These are phyloP conservation scores for Pogonocherus hispidulus DNA, from an alignment of 2,888 invertebrate genomes.

Conservation along the genomic window DNA sequence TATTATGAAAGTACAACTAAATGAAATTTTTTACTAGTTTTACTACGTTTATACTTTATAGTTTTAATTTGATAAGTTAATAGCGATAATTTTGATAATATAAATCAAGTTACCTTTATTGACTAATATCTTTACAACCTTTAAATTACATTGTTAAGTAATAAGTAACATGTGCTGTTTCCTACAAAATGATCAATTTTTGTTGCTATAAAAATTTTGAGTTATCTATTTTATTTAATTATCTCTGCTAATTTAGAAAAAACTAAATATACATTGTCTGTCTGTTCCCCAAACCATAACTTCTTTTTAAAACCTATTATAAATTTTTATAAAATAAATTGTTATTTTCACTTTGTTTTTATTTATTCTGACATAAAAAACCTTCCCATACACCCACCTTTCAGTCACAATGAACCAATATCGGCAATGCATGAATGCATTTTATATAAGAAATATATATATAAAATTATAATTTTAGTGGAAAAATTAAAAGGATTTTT, in stretches of 20 bases:
- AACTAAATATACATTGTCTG: conserved; percentile 18
- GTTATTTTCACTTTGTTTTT: conserved; percentile 27
- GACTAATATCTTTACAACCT: conserved; percentile 19
- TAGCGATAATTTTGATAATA: conserved; percentile 32
- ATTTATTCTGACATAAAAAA: background rate
- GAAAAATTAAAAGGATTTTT: too few relatives aligned
- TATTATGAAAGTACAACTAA: background rate
- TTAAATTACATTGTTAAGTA: conserved; percentile 25
- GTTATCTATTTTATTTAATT: background rate
- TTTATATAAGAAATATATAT: too few relatives aligned
- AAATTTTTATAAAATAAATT: conserved; percentile 37
- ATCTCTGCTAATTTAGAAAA: background rate
- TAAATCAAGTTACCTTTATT: conserved; percentile 36
- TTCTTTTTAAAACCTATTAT: conserved; percentile 31
- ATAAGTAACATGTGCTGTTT: conserved; percentile 27
- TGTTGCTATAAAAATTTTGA: conserved; percentile 4
- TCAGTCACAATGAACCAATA: too few relatives aligned
- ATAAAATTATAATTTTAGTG: too few relatives aligned
- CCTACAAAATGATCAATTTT: conserved; percentile 8
- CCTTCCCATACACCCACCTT: too few relatives aligned
- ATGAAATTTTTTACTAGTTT: conserved; percentile 1
- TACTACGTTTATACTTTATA: background rate
- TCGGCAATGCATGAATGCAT: too few relatives aligned
- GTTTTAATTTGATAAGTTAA: conserved; percentile 1
- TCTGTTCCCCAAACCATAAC: conserved; percentile 5